A percentile compares a stretch with the other conserved stretches of the same genome.
phyloP scores from a whole-genome alignment of 1,140 invertebrate genomes.

The Ctenoplectra terminalis region DNA sequence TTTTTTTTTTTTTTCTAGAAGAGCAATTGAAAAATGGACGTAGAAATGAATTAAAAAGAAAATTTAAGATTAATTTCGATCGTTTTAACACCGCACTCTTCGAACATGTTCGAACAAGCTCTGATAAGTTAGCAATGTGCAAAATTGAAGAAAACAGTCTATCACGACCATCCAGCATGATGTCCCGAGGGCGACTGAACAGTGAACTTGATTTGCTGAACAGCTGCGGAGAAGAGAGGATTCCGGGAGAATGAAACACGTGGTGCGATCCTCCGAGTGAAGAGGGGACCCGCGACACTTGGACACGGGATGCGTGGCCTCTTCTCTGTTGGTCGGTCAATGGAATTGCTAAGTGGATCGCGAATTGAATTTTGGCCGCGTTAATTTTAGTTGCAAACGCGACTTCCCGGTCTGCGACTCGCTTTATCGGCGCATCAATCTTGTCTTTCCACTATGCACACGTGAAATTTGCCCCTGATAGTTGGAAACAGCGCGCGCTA shows the following conservation, averaged over 20 bases:
- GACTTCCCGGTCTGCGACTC: no score
- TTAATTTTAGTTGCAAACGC: neutral
- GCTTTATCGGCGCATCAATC: neutral
- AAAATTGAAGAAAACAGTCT: neutral
- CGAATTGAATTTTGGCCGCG: neutral
- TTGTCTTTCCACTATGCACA: no score
- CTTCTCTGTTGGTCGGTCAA: neutral
- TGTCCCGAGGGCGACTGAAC: slow-evolving; percentile 60
- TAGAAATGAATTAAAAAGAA: neutral
- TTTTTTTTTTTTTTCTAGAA: no score
- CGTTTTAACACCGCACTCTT: neutral
- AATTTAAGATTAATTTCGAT: neutral
- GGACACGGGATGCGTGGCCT: neutral
- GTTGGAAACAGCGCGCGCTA: neutral
- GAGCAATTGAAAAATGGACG: no score
- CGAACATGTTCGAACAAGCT: neutral
- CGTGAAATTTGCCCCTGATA: neutral
- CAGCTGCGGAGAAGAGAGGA: slow-evolving; percentile 25
- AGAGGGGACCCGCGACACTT: slow-evolving; percentile 34
- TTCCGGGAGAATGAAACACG: slow-evolving; percentile 46
- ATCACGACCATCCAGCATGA: neutral
- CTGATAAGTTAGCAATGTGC: neutral
- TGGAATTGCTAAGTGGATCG: slow-evolving; percentile 4
- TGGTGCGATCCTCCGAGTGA: slow-evolving; percentile 20
- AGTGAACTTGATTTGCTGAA: slow-evolving; percentile 48